Percentiles rank a stretch among this genome's conserved stretches.
These are phyloP conservation scores for Papilio gigon DNA, from an alignment of 2,888 invertebrate genomes.

Conservation along the genomic window DNA sequence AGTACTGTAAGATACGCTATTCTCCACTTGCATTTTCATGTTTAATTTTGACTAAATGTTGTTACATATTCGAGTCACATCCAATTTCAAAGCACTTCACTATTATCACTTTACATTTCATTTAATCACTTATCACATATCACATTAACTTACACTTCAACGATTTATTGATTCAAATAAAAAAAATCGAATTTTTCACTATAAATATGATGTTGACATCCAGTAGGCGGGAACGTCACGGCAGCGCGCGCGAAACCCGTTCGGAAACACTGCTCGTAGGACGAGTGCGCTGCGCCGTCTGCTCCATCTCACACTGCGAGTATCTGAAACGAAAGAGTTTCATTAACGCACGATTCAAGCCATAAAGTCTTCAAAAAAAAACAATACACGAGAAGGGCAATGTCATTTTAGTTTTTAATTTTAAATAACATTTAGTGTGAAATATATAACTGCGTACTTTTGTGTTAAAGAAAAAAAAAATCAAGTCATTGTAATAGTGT, in stretches of 20 bases:
- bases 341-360: too few relatives aligned
- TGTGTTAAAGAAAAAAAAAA: background rate
- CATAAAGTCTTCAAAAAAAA: too few relatives aligned
- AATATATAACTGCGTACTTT: background rate
- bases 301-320: slow-evolving; percentile 60
- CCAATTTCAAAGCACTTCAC: slow-evolving; percentile 43
- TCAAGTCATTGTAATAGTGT: too few relatives aligned
- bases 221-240: slow-evolving; percentile 40
- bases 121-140: slow-evolving; percentile 48
- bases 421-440: too few relatives aligned
- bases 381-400: slow-evolving; percentile 11
- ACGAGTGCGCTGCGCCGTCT: slow-evolving; percentile 52
- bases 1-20: slow-evolving; percentile 72
- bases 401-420: background rate
- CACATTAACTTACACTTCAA: slow-evolving; percentile 48
- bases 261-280: slow-evolving; percentile 19
- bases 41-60: slow-evolving; percentile 52
- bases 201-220: slow-evolving; percentile 46
- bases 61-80: slow-evolving; percentile 52
- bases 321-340: slow-evolving; percentile 52
- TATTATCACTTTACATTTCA: slow-evolving; percentile 48
- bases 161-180: slow-evolving; percentile 31
- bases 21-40: slow-evolving; percentile 80
- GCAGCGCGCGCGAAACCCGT: slow-evolving; percentile 45
- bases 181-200: slow-evolving; percentile 36